A percentile compares a stretch with the other conserved stretches of the same genome.
phyloP scores from a whole-genome alignment of 2,797 vertebrate species.

The Halcyon badia region DNA sequence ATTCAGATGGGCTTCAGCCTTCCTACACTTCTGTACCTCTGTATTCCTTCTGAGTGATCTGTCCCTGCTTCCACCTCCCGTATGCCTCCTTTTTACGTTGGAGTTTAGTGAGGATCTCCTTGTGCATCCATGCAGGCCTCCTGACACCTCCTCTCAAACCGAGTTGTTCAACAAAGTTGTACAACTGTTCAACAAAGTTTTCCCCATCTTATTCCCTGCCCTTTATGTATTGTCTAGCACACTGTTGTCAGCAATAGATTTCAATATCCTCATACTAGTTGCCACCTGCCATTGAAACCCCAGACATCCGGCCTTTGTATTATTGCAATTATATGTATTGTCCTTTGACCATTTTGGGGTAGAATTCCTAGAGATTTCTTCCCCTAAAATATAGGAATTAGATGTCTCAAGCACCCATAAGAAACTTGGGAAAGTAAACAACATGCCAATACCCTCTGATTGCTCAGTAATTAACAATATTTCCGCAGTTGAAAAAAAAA shows the following conservation, averaged over 20 bases:
- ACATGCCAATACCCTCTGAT: neutral
- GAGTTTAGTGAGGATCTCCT: neutral
- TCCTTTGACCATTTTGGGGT: neutral
- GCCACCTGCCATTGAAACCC: neutral
- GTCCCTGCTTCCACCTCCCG: neutral
- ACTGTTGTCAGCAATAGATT: neutral
- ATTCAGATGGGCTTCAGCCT: neutral
- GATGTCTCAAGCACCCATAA: neutral
- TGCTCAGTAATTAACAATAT: neutral
- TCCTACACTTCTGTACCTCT: neutral
- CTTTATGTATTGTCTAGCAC: neutral
- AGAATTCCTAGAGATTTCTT: neutral
- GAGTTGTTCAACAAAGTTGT: neutral
- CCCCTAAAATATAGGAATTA: neutral
- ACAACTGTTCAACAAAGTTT: neutral
- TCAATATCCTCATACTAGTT: neutral
- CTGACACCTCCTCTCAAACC: neutral
- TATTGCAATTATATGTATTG: neutral
- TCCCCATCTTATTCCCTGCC: neutral
- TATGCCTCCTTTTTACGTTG: neutral
- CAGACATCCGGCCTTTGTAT: neutral
- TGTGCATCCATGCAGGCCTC: neutral
- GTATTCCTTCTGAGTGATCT: neutral
- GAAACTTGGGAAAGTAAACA: neutral
- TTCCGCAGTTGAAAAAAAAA: neutral